phyloP scores from a whole-genome alignment of 2,797 vertebrate genomes.

The Ibycter americanus region DNA sequence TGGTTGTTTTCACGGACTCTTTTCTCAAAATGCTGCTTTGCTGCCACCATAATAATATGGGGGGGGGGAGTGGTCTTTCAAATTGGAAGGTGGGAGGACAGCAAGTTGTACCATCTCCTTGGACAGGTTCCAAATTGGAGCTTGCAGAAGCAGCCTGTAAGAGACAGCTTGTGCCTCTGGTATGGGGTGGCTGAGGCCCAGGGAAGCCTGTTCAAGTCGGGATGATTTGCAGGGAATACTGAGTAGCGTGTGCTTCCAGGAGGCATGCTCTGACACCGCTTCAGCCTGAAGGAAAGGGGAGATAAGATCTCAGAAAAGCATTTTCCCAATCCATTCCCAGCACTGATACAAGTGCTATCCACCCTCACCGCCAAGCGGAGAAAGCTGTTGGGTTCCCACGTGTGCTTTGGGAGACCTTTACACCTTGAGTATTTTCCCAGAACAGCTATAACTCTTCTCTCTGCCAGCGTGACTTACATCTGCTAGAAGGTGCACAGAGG shows the following conservation, averaged over 20 bases:
- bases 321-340: background rate
- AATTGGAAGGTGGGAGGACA: background rate
- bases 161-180: background rate
- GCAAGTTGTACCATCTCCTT: background rate
- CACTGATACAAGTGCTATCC: background rate
- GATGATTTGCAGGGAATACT: background rate
- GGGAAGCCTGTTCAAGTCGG: background rate
- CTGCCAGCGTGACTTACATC: conserved; percentile 74
- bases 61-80: background rate
- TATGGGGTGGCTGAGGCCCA: background rate
- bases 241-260: background rate
- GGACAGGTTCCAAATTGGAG: background rate
- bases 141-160: background rate
- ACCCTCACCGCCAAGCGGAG: background rate
- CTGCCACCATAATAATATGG: background rate
- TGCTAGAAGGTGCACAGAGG: conserved; percentile 81
- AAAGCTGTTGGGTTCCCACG: accelerated
- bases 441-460: conserved; percentile 15
- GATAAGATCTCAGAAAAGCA: background rate
- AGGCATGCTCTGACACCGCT: background rate
- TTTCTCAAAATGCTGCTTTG: conserved; percentile 13
- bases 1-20: background rate
- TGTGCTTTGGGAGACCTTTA: background rate
- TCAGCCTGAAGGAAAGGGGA: background rate
- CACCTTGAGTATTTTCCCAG: background rate